These are phyloP conservation scores for Tipula lateralis DNA, from an alignment of 2,888 invertebrate species.

Conservation along the genomic window DNA sequence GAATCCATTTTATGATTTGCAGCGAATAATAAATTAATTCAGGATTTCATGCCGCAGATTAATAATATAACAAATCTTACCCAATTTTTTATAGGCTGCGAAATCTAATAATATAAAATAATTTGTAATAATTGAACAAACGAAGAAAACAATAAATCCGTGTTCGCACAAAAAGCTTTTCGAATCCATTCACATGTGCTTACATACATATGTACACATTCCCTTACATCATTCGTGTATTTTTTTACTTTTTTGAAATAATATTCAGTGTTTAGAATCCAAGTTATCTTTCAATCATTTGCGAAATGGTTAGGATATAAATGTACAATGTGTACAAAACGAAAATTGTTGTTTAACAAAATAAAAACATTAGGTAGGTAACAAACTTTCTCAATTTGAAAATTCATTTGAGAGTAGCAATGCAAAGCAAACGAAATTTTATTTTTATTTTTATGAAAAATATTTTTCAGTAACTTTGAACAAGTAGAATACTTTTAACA, in stretches of 20 bases:
- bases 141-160: not conserved
- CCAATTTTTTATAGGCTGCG: not conserved
- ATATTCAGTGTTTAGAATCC: not conserved
- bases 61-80: not conserved
- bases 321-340: not conserved
- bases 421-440: not conserved
- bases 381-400: not conserved
- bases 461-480: not conserved
- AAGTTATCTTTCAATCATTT: not conserved
- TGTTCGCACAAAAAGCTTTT: too few relatives aligned
- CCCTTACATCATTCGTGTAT: not conserved
- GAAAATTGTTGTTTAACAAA: not conserved
- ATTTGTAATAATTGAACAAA: not conserved
- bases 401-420: conserved; percentile 1
- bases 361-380: not conserved
- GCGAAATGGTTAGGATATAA: not conserved
- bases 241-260: not conserved
- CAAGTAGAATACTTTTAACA: conserved; percentile 1
- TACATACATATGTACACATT: not conserved
- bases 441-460: not conserved
- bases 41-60: not conserved
- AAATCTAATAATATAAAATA: too few relatives aligned
- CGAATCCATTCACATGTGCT: not conserved
- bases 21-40: not conserved
- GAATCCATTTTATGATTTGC: too few relatives aligned